phyloP scores from a whole-genome alignment of 2,888 invertebrate species.

The Megastigmus dorsalis region DNA sequence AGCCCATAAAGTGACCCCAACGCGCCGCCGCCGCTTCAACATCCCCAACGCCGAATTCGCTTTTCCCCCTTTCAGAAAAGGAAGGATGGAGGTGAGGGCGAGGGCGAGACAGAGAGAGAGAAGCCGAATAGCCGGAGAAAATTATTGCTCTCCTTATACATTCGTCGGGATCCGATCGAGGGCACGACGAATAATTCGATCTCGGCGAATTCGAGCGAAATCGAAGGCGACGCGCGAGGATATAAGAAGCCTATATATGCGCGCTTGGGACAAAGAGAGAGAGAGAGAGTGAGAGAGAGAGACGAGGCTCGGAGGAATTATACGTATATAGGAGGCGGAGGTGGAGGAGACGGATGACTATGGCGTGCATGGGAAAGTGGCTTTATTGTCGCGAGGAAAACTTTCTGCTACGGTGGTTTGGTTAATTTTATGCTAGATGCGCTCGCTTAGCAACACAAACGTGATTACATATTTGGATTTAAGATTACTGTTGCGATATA shows the following conservation, averaged over 20 bases:
- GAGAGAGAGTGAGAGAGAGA: not conserved
- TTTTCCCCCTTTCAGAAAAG: conserved; percentile 54
- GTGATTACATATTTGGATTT: too few species aligned
- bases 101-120: conserved; percentile 40
- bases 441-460: too few species aligned
- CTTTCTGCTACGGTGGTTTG: conserved; percentile 10
- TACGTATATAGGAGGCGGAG: too few species aligned
- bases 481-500: too few species aligned
- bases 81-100: conserved; percentile 1
- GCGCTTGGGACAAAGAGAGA: not conserved
- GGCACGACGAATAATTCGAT: conserved; percentile 66
- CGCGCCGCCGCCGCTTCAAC: conserved; percentile 45
- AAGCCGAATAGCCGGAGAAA: conserved; percentile 60
- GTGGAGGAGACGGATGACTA: conserved; percentile 40
- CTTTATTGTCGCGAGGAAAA: conserved; percentile 32
- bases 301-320: not conserved
- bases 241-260: too few species aligned
- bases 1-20: conserved; percentile 70
- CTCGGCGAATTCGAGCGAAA: conserved; percentile 47
- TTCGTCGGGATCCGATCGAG: conserved; percentile 66
- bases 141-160: conserved; percentile 73
- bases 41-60: conserved; percentile 59
- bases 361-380: conserved; percentile 43
- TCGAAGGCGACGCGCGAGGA: conserved; percentile 48
- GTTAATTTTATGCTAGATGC: not conserved